Conservation (phyloP, 1,140 invertebrate species). For the Lepeophtheirus salmonis region DNA sequence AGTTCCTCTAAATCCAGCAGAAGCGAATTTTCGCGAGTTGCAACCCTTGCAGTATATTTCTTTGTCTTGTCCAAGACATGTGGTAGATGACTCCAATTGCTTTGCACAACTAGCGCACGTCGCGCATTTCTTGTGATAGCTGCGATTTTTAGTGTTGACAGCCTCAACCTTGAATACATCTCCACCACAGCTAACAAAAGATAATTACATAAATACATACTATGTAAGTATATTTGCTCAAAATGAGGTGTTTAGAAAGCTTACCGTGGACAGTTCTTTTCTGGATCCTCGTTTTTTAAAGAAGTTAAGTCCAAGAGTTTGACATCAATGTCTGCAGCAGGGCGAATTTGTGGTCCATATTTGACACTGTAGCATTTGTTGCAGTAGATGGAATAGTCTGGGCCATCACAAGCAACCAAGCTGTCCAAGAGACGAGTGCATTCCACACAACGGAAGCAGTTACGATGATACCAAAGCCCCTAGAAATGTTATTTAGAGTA, state of each 20-base stretch:
- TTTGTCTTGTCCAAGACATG: slow-evolving; percentile 43
- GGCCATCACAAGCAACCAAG: slow-evolving; percentile 72
- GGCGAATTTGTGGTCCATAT: slow-evolving; percentile 44
- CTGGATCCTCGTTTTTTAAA: slow-evolving; percentile 55
- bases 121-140: slow-evolving; percentile 16
- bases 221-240: background rate
- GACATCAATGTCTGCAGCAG: slow-evolving; percentile 13
- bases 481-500: background rate
- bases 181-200: slow-evolving; percentile 44
- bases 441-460: slow-evolving; percentile 84
- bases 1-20: slow-evolving; percentile 26
- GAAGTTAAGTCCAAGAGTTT: slow-evolving; percentile 39
- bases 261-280: slow-evolving; percentile 46
- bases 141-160: slow-evolving; percentile 51
- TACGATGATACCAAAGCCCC: slow-evolving; percentile 60
- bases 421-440: slow-evolving; percentile 81
- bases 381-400: slow-evolving; percentile 75
- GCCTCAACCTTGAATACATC: slow-evolving; percentile 75
- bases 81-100: slow-evolving; percentile 4
- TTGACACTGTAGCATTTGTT: slow-evolving; percentile 58
- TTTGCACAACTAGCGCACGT: slow-evolving; percentile 6
- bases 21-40: slow-evolving; percentile 67
- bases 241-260: background rate
- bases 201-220: background rate
- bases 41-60: slow-evolving; percentile 69